phyloP scores from a whole-genome alignment of 2,888 invertebrate species.

The Onthophagus sagittarius region DNA sequence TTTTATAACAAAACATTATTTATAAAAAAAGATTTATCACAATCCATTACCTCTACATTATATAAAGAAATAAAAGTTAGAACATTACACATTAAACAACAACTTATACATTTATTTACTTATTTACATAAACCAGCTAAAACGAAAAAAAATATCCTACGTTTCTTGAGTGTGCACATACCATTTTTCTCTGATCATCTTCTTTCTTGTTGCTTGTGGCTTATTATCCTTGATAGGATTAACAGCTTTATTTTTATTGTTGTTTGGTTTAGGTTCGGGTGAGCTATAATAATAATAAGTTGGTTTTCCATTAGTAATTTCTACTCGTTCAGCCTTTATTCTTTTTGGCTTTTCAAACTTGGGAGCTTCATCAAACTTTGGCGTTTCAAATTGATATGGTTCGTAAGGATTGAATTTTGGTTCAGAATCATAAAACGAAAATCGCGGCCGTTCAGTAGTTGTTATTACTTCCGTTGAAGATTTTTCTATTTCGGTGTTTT shows the following conservation, averaged over 20 bases:
- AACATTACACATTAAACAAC: conserved; percentile 15
- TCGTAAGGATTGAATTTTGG: background rate
- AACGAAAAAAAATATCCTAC: conserved; percentile 12
- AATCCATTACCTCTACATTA: background rate
- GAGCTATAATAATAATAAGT: background rate
- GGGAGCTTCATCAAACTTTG: background rate
- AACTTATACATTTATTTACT: conserved; percentile 16
- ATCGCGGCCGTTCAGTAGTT: background rate
- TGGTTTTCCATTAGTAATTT: background rate
- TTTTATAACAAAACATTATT: background rate
- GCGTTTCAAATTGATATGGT: background rate
- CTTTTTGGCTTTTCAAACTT: background rate
- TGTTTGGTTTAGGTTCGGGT: background rate
- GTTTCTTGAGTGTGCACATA: conserved; percentile 27
- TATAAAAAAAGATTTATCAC: background rate
- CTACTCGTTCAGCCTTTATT: background rate
- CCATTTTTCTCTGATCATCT: conserved; percentile 33
- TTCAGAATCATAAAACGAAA: background rate
- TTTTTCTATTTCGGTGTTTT: background rate
- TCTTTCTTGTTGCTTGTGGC: conserved; percentile 15
- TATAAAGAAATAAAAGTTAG: background rate
- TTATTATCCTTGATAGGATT: background rate
- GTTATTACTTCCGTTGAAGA: background rate
- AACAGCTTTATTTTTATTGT: background rate
- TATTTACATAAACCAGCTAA: conserved; percentile 10